These are phyloP conservation scores for Procambarus clarkii DNA, from an alignment of 1,140 invertebrate genomes.

Conservation along the genomic window DNA sequence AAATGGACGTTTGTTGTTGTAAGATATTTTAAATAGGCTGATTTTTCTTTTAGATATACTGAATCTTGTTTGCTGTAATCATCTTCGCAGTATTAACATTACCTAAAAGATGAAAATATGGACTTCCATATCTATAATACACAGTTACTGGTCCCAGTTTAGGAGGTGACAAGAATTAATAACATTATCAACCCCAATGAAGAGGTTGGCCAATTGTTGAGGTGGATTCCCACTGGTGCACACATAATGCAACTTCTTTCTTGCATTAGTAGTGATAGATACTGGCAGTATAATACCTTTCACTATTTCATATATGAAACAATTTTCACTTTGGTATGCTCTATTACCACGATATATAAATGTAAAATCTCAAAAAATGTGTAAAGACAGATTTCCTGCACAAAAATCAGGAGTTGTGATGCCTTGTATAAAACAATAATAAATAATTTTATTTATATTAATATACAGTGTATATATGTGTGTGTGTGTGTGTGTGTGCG, in stretches of 20 bases:
- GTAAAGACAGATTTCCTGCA: no score
- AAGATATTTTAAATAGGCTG: not conserved
- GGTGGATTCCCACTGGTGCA: constrained; percentile 9
- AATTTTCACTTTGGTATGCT: no score
- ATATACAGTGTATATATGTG: no score
- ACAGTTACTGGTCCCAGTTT: constrained; percentile 47
- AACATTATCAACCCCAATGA: constrained; percentile 6
- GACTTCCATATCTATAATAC: constrained; percentile 33
- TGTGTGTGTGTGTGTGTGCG: no score
- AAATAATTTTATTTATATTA: no score
- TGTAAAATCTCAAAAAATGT: no score
- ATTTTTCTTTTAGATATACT: not conserved
- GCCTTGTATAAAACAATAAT: no score
- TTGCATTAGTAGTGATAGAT: not conserved
- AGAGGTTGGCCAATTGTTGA: constrained; percentile 3
- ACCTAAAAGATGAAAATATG: constrained; percentile 40
- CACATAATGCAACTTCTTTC: not conserved
- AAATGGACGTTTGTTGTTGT: not conserved
- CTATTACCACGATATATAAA: no score
- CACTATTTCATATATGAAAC: no score
- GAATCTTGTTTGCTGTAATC: constrained; percentile 1
- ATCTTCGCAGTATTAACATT: constrained; percentile 25
- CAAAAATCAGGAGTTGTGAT: no score
- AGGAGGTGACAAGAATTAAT: constrained; percentile 26
- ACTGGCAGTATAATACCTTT: no score